Base-by-base conservation (phyloP, 2,113 vertebrate genomes). In the Crypturellus undulatus region DNA sequence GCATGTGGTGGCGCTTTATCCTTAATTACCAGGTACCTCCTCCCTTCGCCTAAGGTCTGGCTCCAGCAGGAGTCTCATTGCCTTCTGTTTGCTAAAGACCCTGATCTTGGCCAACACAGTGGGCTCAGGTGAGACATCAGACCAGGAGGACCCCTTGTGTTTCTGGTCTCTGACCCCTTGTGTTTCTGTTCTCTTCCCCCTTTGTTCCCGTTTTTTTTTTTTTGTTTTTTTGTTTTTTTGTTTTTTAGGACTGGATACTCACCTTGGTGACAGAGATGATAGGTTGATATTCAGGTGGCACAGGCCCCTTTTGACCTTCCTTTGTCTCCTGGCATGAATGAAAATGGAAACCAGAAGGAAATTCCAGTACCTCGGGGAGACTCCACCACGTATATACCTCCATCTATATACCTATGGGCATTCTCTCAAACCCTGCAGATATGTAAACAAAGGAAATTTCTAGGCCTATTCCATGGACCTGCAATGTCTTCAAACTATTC, bases 261-360 rank as follows among this genome's bases (percentile, higher is more conserved):
- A 76, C 34, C 28, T 22, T 0, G 0, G 36, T 11, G 38, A 19
- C 34, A 45, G 18, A 7, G 18, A 30, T 36, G 22, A 18, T 0
- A 1, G 49, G 11, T 34, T 51, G n/a, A 24, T 30, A 34, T 19
- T 8, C 26, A 45, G n/a, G n/a, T 3, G 3, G 49, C 20, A 73
- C 1, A 1, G 38, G 17, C 3, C 2, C 9, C 42, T 28, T 40
- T n/a, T 47, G 43, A 24, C 36, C 60, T 69, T 36, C 25, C 45
- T 60, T 86, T 1, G 0, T 52, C 32, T 43, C 28, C 43, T 25
- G 14, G 4, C 51, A 60, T 3, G 36, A 69, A 19, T 51, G 43
- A 51, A 60, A 77, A 30, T 30, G 25, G 34, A 19, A 51, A 58
- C 56, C 30, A 19, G 30, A 58, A n/a, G 56, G 52, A 54, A 52